These are phyloP conservation scores for Noctilio leporinus DNA, from an alignment of 2,113 vertebrate genomes.

Conservation along the genomic window DNA sequence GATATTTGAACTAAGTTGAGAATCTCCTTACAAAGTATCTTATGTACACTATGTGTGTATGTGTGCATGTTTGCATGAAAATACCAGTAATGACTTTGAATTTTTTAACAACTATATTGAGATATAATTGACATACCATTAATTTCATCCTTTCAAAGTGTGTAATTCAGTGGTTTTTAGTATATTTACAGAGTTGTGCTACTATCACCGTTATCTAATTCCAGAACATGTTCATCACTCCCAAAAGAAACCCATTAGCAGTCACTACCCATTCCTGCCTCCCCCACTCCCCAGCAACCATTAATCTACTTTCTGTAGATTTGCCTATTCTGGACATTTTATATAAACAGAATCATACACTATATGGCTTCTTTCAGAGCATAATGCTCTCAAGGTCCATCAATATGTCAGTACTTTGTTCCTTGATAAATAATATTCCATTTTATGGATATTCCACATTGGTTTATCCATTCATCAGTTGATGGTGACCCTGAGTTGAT, in stretches of 20 bases:
- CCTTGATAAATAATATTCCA: background rate
- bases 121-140: background rate
- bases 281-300: background rate
- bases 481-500: constrained; percentile 19
- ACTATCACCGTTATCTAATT: constrained; percentile 16
- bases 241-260: background rate
- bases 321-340: background rate
- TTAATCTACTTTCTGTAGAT: background rate
- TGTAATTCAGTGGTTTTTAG: background rate
- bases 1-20: background rate
- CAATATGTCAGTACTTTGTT: background rate
- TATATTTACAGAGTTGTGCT: background rate
- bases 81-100: background rate
- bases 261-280: background rate
- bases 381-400: background rate
- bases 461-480: background rate
- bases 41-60: background rate
- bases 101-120: background rate
- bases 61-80: background rate
- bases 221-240: background rate
- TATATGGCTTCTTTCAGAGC: background rate
- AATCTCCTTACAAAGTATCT: background rate
- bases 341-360: background rate
- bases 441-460: background rate
- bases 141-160: background rate